Evolutionary conservation across 37 sponge, comb jelly and placozoan genomes (phyloP).

Genomic region (Cladorhizidae sp.): DNA sequence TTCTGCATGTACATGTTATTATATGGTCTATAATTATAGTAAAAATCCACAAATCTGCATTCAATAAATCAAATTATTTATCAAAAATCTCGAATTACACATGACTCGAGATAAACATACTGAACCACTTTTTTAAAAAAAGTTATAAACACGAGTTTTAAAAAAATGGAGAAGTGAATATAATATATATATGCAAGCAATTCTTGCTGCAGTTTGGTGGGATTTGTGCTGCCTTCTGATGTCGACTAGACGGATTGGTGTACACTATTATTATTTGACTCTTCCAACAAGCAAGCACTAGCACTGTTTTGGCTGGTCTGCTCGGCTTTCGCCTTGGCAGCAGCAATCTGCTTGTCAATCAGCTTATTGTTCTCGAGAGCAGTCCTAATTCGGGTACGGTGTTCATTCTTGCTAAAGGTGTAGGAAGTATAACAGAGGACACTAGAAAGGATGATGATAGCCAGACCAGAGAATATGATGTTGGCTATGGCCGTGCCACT

Average conservation of each 20-base stretch:
- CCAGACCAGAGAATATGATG: constrained; percentile 7
- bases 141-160: no score
- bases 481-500: constrained; percentile 45
- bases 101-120: no score
- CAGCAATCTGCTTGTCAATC: constrained; percentile 35
- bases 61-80: no score
- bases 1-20: no score
- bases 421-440: constrained; percentile 8
- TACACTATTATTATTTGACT: background rate
- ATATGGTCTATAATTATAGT: no score
- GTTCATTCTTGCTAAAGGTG: constrained; percentile 15
- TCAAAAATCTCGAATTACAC: no score
- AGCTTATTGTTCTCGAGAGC: constrained; percentile 46
- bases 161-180: no score
- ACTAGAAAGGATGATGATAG: constrained; percentile 10
- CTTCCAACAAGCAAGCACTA: background rate
- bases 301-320: background rate
- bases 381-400: constrained; percentile 6
- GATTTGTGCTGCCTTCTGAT: background rate
- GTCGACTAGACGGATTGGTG: background rate
- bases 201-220: no score
- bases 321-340: background rate
- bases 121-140: no score
- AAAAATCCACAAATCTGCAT: no score
- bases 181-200: no score